Percentiles rank a stretch among this genome's conserved stretches.
phyloP scores from a whole-genome alignment of 1,140 invertebrate genomes.

The Bombus affinis region DNA sequence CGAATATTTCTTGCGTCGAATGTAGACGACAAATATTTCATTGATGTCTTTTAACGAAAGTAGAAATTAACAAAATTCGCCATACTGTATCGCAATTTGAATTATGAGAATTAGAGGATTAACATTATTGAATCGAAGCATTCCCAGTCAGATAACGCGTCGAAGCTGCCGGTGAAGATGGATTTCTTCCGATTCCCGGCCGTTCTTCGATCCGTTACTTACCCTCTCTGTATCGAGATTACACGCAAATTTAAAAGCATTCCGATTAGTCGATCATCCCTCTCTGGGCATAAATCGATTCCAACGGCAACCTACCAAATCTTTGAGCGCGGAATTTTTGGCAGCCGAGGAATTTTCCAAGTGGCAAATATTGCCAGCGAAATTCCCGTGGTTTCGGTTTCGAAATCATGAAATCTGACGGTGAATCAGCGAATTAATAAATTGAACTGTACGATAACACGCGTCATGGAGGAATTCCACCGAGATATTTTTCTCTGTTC shows the following conservation, averaged over 20 bases:
- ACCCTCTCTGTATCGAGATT: not conserved
- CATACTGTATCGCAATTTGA: not conserved
- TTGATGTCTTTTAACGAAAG: too few species aligned
- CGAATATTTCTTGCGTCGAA: too few species aligned
- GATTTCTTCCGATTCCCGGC: not conserved
- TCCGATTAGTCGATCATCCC: not conserved
- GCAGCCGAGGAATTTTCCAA: not conserved
- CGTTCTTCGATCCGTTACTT: not conserved
- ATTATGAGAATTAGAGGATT: not conserved
- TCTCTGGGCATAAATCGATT: not conserved
- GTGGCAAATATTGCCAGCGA: not conserved
- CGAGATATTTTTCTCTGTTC: too few species aligned
- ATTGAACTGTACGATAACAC: not conserved
- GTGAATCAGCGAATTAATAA: not conserved
- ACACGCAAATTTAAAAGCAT: not conserved
- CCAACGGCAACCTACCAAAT: not conserved
- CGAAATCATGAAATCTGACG: not conserved
- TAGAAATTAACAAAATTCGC: too few species aligned
- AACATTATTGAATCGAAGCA: not conserved
- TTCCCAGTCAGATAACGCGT: not conserved
- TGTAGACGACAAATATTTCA: too few species aligned
- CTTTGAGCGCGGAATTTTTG: slow-evolving; percentile 7
- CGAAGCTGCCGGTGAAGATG: not conserved
- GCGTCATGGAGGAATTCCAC: not conserved
- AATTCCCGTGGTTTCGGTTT: not conserved